A percentile compares a stretch with the other conserved stretches of the same genome.
phyloP scores from a whole-genome alignment of 2,888 invertebrate genomes.

The Platycheirus rosarum region DNA sequence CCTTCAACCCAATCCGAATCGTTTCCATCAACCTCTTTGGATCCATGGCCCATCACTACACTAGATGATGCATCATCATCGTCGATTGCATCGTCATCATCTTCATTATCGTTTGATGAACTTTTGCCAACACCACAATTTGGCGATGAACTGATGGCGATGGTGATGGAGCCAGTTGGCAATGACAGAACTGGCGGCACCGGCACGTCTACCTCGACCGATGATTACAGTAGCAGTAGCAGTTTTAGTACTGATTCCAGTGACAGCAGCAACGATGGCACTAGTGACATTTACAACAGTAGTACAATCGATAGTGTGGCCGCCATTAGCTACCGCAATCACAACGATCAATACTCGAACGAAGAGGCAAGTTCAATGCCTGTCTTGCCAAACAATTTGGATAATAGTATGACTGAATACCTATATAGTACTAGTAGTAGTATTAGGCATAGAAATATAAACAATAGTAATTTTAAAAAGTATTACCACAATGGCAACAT shows the following conservation, averaged over 20 bases:
- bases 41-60: slow-evolving; percentile 54
- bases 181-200: slow-evolving; percentile 58
- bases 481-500: slow-evolving; percentile 70
- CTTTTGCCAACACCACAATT: slow-evolving; percentile 55
- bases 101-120: slow-evolving; percentile 54
- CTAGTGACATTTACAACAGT: slow-evolving; percentile 55
- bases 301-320: slow-evolving; percentile 52
- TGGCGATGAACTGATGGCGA: slow-evolving; percentile 49
- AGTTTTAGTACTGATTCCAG: slow-evolving; percentile 36
- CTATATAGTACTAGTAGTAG: slow-evolving; percentile 75
- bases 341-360: slow-evolving; percentile 75
- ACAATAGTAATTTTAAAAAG: slow-evolving; percentile 74
- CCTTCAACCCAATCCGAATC: slow-evolving; percentile 56
- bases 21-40: slow-evolving; percentile 58
- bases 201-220: slow-evolving; percentile 66
- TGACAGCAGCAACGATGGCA: slow-evolving; percentile 32
- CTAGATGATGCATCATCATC: slow-evolving; percentile 53
- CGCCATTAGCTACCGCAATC: slow-evolving; percentile 43
- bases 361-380: slow-evolving; percentile 76
- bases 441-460: slow-evolving; percentile 72
- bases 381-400: slow-evolving; percentile 75
- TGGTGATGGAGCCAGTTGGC: slow-evolving; percentile 61
- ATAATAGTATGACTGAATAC: slow-evolving; percentile 76
- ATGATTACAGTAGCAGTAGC: slow-evolving; percentile 59
- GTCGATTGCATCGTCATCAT: slow-evolving; percentile 28